Evolutionary conservation across 2,888 invertebrate genomes (phyloP), one percentile per base, ranked within the genome.

Genomic region (Helleia helle): DNA sequence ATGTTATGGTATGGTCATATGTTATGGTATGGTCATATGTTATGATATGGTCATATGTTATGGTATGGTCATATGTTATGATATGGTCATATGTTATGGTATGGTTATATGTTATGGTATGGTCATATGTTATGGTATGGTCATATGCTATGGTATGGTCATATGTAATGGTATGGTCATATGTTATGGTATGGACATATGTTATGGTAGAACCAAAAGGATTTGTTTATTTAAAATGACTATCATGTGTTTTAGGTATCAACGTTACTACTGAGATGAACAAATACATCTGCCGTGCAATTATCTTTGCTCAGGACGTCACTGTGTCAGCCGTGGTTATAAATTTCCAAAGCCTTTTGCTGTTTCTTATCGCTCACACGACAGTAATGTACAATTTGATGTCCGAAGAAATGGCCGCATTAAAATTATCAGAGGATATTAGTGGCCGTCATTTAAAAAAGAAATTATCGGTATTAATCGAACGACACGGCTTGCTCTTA

Each of bases 291-390:
- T 83, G 83, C 25, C 42, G 48, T 1, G 42, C 45, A 1, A 48
- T 79, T 4, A 52, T 77, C 1, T 44, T 41, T 1, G 1, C 50
- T 0, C 62, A 71, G 58, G 77, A 81, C 48, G 0, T 65, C 0
- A 51, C 50, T 1, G 71, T 74, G 27, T 58, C 62, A 47, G 43
- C 39, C 0, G 62, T 66, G 2, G 68, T 59, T 0, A 54, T 80
- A 0, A 69, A 68, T 47, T 83, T 69, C 39, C 80, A 81, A 53
- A 60, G 62, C 1, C 50, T 75, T 1, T 51, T 79, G 1, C 38
- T 77, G 1, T 58, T 79, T 9, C 52, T 80, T 2, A 68, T 80
- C 42, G 65, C 64, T 0, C 77, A 81, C 42, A 77, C 77, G 1
- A 50, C 76, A 1, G 51, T 55, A 1, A 71, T 77, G 65, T 80